Conservation (phyloP, 2,797 vertebrate species). For the Tiaroga cobitis region DNA sequence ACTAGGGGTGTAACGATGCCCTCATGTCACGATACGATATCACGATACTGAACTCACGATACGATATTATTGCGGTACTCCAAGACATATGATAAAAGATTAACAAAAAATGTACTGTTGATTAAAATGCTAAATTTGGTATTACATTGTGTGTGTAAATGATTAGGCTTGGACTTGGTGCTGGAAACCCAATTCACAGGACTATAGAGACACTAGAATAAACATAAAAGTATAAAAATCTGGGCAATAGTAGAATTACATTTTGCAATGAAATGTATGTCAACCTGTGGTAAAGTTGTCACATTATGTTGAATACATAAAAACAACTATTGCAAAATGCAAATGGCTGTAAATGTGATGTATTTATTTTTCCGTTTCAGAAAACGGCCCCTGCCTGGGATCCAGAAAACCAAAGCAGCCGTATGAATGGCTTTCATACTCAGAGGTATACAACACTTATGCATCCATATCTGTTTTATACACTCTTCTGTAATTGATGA, state of each 20-base stretch:
- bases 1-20: too few relatives aligned
- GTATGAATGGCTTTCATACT: conserved; percentile 92
- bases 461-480: background rate
- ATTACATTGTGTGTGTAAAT: too few relatives aligned
- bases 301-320: background rate
- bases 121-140: too few relatives aligned
- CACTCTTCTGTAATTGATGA: background rate
- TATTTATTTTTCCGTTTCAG: conserved; percentile 68
- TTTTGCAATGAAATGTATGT: background rate
- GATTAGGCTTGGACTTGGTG: too few relatives aligned
- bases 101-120: too few relatives aligned
- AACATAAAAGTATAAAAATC: background rate
- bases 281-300: background rate
- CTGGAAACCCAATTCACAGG: too few relatives aligned
- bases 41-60: too few relatives aligned
- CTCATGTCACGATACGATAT: too few relatives aligned
- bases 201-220: too few relatives aligned
- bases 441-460: conserved; percentile 76
- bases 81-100: too few relatives aligned
- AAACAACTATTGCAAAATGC: background rate
- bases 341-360: background rate
- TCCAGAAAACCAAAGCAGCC: conserved; percentile 89
- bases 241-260: background rate
- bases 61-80: too few relatives aligned
- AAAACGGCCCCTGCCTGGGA: conserved; percentile 91